These are phyloP conservation scores for Brenthis daphne DNA, from an alignment of 2,888 invertebrate species.

Conservation along the genomic window DNA sequence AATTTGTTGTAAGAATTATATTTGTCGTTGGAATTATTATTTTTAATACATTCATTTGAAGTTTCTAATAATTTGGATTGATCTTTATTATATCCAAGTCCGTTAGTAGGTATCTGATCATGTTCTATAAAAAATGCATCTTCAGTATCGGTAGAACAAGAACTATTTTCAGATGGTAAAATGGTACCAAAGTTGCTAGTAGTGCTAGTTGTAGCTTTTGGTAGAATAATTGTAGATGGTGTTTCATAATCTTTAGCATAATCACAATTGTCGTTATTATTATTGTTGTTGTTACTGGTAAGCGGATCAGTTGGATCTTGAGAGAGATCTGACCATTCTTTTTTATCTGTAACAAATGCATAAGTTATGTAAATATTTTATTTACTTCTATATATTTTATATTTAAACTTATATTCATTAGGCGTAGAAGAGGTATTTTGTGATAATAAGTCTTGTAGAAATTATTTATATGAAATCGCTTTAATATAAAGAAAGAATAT, in stretches of 20 bases:
- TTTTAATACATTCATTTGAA: slow-evolving; percentile 3
- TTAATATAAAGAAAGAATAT: no score
- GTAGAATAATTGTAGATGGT: neutral
- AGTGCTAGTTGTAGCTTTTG: neutral
- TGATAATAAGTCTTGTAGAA: no score
- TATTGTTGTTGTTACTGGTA: neutral
- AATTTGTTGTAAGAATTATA: neutral
- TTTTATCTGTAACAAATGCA: slow-evolving; percentile 12
- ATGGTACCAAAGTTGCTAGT: neutral
- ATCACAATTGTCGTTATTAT: neutral
- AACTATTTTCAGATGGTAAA: neutral
- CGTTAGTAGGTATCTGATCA: neutral
- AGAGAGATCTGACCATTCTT: neutral
- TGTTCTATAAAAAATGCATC: neutral
- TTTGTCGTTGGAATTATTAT: slow-evolving; percentile 7
- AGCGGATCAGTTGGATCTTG: neutral
- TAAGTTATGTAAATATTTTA: slow-evolving; percentile 1
- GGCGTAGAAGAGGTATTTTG: no score
- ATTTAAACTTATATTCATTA: no score
- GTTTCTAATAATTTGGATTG: neutral
- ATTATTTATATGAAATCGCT: no score
- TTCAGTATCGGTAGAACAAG: neutral
- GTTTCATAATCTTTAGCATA: neutral
- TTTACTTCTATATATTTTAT: no score
- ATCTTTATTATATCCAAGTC: neutral